Percentiles rank a stretch among this genome's conserved stretches.
These are phyloP conservation scores for Clangula hyemalis DNA, from an alignment of 2,797 vertebrate genomes.

Conservation along the genomic window DNA sequence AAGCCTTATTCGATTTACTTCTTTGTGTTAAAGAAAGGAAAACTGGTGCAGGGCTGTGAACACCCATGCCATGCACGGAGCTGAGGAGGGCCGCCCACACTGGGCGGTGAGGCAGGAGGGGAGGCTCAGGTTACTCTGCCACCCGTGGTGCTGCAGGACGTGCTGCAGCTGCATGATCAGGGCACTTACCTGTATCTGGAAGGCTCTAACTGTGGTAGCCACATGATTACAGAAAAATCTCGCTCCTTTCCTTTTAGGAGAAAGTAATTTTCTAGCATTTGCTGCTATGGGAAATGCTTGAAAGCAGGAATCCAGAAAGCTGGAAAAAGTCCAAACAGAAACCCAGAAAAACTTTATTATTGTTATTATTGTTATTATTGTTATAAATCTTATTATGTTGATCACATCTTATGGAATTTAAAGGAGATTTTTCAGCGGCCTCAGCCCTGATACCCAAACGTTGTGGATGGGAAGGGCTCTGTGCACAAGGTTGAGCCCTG, in stretches of 20 bases:
- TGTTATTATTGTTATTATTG: too few relatives aligned
- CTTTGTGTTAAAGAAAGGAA: conserved; percentile 16
- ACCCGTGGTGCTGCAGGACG: background rate
- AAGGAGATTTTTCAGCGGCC: background rate
- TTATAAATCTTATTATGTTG: background rate
- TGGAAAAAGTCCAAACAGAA: background rate
- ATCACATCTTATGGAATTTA: background rate
- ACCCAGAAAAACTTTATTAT: background rate
- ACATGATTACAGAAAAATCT: background rate
- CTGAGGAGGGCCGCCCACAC: background rate
- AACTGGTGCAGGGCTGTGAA: conserved; percentile 22
- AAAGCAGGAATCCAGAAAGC: background rate
- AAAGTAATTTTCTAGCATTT: background rate
- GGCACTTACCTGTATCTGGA: background rate
- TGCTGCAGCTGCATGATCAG: background rate
- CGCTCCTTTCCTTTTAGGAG: background rate
- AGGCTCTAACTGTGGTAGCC: fast-evolving
- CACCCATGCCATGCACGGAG: too few relatives aligned
- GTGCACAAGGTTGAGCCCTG: background rate
- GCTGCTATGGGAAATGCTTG: background rate
- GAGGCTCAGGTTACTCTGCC: background rate
- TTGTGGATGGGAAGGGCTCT: background rate
- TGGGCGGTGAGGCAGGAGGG: background rate
- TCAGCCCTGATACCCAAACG: background rate
- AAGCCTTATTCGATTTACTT: conserved; percentile 21